phyloP scores from a whole-genome alignment of 2,797 vertebrate genomes.

The Propithecus deckenii region DNA sequence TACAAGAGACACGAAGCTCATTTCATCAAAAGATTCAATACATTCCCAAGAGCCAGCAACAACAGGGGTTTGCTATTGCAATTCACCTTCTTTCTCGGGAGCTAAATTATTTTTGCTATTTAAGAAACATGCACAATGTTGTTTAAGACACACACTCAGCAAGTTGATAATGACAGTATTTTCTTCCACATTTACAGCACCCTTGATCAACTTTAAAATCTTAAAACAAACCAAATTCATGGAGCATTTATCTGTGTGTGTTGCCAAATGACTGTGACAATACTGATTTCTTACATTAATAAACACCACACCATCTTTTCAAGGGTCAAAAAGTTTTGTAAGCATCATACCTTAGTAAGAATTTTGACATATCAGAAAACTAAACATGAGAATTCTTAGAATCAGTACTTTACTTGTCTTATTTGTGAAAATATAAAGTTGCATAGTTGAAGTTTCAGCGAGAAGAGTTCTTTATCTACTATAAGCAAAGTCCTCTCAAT shows the following conservation, averaged over 20 bases:
- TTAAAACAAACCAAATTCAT: not conserved
- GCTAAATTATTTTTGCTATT: constrained; percentile 3
- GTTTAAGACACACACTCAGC: not conserved
- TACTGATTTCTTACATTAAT: not conserved
- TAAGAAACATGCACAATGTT: not conserved
- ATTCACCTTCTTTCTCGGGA: not conserved
- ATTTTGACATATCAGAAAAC: not conserved
- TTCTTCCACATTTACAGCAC: not conserved
- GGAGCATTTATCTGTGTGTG: not conserved
- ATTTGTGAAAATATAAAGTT: not conserved
- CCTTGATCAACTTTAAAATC: not conserved
- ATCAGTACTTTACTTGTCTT: not conserved
- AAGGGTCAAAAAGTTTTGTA: not conserved
- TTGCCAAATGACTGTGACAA: not conserved
- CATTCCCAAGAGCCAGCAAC: not conserved
- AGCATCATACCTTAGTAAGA: not conserved
- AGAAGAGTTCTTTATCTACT: not conserved
- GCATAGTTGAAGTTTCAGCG: not conserved
- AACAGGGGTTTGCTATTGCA: fast-evolving
- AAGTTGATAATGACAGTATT: not conserved
- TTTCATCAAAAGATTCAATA: not conserved
- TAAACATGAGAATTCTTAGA: not conserved
- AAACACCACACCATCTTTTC: not conserved
- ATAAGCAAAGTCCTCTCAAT: not conserved
- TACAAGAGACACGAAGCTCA: constrained; percentile 17